These are phyloP conservation scores for Drosophila siamana DNA, from an alignment of 2,888 invertebrate genomes.

Conservation along the genomic window DNA sequence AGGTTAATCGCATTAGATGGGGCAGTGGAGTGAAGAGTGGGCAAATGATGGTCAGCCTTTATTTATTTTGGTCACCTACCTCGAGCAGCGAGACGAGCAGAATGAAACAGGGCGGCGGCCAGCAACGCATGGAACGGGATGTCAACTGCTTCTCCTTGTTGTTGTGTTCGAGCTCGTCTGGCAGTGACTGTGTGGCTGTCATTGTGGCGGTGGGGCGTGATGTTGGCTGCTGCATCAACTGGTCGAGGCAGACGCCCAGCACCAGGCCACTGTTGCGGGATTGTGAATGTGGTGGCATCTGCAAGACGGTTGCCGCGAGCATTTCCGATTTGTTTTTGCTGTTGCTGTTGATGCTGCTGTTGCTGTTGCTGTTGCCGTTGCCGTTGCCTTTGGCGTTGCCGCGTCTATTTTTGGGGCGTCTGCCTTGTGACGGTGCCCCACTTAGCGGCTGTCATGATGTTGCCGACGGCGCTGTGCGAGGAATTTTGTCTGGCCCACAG, in stretches of 20 bases:
- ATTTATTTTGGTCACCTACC: conserved; percentile 87
- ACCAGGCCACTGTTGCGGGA: conserved; percentile 62
- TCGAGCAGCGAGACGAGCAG: conserved; percentile 96
- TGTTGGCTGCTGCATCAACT: conserved; percentile 63
- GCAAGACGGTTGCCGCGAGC: conserved; percentile 70
- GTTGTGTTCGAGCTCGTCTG: neutral
- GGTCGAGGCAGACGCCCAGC: conserved; percentile 73
- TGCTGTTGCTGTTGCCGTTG: conserved; percentile 26
- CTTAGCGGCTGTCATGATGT: conserved; percentile 79
- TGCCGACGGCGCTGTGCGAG: conserved; percentile 55
- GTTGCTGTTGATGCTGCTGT: conserved; percentile 24
- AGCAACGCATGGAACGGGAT: conserved; percentile 93
- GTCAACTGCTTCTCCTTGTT: conserved; percentile 89
- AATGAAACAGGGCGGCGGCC: conserved; percentile 97
- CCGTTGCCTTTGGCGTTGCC: conserved; percentile 16
- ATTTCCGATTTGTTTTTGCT: conserved; percentile 59
- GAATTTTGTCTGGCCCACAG: conserved; percentile 74
- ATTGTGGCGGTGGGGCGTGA: conserved; percentile 5
- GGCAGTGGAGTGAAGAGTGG: neutral
- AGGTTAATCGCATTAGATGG: conserved; percentile 61
- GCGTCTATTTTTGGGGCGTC: conserved; percentile 79
- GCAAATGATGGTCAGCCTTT: neutral
- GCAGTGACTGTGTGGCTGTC: conserved; percentile 24
- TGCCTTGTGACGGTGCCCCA: conserved; percentile 80
- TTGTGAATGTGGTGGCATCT: conserved; percentile 68